These are phyloP conservation scores for Sycobia sp. DNA, from an alignment of 1,140 invertebrate genomes.

Conservation along the genomic window DNA sequence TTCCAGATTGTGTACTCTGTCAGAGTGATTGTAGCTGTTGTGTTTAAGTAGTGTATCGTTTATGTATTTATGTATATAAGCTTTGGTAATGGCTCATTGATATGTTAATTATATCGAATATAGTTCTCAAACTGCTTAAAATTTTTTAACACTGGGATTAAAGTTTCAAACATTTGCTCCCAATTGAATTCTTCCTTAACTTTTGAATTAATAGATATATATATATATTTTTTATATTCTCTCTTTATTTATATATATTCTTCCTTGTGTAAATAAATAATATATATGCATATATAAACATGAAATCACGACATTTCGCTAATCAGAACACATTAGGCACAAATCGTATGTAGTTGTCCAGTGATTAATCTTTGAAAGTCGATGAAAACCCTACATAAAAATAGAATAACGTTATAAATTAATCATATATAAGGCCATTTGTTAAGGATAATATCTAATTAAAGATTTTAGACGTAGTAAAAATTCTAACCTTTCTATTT, in stretches of 20 bases:
- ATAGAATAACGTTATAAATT: constrained; percentile 13
- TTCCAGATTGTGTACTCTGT: not conserved
- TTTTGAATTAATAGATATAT: constrained; percentile 13
- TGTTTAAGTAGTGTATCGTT: constrained; percentile 5
- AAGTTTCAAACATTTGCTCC: constrained; percentile 40
- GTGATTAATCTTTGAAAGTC: constrained; percentile 25
- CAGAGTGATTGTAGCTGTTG: not conserved
- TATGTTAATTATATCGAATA: constrained; percentile 34
- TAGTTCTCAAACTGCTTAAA: constrained; percentile 23
- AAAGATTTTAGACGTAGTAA: not conserved
- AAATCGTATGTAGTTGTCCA: constrained; percentile 6
- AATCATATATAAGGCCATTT: not conserved
- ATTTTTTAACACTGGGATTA: constrained; percentile 2
- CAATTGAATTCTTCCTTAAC: constrained; percentile 20
- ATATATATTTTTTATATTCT: constrained; percentile 7
- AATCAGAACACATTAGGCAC: constrained; percentile 23
- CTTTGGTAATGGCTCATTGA: constrained; percentile 18
- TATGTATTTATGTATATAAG: not conserved
- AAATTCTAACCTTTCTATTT: too few relatives aligned
- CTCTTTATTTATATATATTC: constrained; percentile 9
- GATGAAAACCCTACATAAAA: constrained; percentile 26
- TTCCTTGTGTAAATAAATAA: constrained; percentile 19
- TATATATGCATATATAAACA: constrained; percentile 30
- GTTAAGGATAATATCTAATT: constrained; percentile 16
- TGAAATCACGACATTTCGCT: constrained; percentile 7